Base-by-base conservation (phyloP, 2,113 vertebrate genomes). In the Python bivittatus region DNA sequence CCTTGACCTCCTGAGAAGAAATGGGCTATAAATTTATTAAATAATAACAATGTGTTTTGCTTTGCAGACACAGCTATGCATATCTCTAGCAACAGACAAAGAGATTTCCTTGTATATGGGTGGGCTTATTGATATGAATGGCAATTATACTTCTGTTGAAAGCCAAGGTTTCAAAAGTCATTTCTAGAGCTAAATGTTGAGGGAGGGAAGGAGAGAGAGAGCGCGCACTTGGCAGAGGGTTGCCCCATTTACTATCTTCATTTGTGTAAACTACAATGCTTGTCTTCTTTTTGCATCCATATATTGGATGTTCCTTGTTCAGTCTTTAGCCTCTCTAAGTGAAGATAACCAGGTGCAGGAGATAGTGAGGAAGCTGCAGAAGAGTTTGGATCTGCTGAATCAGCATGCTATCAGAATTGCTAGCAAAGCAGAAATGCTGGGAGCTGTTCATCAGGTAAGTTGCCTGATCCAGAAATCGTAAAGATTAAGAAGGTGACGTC, bases 381-480 rank as follows among this genome's bases (percentile, higher is more conserved):
- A 98, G 93, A 99, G 98, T 88, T 95, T 99, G 86, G 97, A 98
- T 0, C 98, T 99, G 87, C 98, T 99, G 10, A 97, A 97, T 88
- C 99, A 99, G 96, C 99, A 99, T 0, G 98, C 99, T 88, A 97
- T 95, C 22, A 97, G 99, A 29, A 98, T 99, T 0, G 99, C 99
- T 94, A 99, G 98, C 91, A 98, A 98, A 94, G 99, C 99, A 1
- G 99, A 99, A 97, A 99, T 99, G 99, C 88, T 99, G 58, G 99
- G 99, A 88, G 98, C 99, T 64, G 99, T 99, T 94, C 99, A 99
- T 89, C 99, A 99, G 98, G 99, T 99, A 97, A 96, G 88, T 89
- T 27, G 25, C 5, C 25, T 1, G 0, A 12, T 53, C 22, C 79
- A 52, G n/a, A 38, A 85, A 6, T 85, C 11, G 4, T 27, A 17